These are phyloP conservation scores for Steinernema khuongi DNA, from an alignment of 1,140 invertebrate genomes.

Conservation along the genomic window DNA sequence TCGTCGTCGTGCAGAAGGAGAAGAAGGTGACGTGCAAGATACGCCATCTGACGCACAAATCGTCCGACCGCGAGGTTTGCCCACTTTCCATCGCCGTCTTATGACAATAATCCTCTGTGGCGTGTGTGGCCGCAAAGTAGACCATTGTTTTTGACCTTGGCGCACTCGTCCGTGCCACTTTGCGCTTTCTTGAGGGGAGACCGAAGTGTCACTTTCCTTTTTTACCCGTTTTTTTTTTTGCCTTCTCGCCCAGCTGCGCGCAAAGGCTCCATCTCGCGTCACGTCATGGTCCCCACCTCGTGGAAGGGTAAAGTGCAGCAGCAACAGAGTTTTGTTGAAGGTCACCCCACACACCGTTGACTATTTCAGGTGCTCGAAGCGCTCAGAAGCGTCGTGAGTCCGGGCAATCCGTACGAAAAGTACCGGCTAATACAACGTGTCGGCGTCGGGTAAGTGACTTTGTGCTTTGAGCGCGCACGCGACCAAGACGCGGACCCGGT, in stretches of 20 bases:
- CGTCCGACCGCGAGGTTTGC: conserved; percentile 2
- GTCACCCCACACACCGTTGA: neutral
- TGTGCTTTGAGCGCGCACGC: no score
- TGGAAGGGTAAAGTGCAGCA: conserved; percentile 24
- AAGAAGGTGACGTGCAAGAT: conserved; percentile 9
- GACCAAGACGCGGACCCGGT: conserved; percentile 19
- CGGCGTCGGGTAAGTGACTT: conserved; percentile 45
- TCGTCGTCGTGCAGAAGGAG: conserved; percentile 13
- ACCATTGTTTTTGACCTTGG: conserved; percentile 11
- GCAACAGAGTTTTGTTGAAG: no score
- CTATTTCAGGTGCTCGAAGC: conserved; percentile 44
- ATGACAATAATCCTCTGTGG: neutral
- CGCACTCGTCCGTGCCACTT: neutral
- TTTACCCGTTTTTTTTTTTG: no score
- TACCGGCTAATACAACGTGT: conserved; percentile 47
- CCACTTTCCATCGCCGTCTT: neutral
- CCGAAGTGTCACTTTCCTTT: conserved; percentile 18
- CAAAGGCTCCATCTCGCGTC: no score
- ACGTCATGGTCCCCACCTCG: no score
- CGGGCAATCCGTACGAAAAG: conserved; percentile 40
- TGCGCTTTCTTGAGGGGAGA: neutral
- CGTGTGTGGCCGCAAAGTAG: neutral
- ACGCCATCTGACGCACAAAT: conserved; percentile 7
- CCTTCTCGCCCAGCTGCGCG: no score
- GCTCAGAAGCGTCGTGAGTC: conserved; percentile 42